Percentiles rank a stretch among this genome's conserved stretches.
phyloP scores from a whole-genome alignment of 2,888 invertebrate genomes.

The Gymnoscelis rufifasciata region DNA sequence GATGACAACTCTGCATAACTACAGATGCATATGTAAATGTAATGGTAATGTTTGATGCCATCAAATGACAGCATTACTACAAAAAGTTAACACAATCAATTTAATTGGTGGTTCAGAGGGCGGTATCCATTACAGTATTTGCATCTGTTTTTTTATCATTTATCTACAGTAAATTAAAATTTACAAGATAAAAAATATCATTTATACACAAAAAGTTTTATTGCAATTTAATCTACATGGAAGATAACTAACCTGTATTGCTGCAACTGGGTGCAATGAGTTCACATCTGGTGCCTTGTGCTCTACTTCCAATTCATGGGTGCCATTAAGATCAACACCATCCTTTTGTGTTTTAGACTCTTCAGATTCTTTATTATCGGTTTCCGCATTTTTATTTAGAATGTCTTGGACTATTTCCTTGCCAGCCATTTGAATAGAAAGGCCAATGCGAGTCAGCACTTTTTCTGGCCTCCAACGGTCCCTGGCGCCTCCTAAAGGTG shows the following conservation, averaged over 20 bases:
- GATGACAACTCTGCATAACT: too few relatives aligned
- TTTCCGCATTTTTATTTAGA: conserved; percentile 54
- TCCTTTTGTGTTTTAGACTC: neutral
- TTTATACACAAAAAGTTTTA: neutral
- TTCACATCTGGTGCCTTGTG: conserved; percentile 48
- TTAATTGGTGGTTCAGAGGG: too few relatives aligned
- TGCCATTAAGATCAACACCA: conserved; percentile 42
- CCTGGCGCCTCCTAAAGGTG: conserved; percentile 80
- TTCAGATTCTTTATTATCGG: conserved; percentile 37
- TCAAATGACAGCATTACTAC: too few relatives aligned
- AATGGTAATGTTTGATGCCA: too few relatives aligned
- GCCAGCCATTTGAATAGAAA: conserved; percentile 89
- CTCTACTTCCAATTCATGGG: conserved; percentile 37
- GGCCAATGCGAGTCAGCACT: conserved; percentile 88
- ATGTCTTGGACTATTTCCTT: conserved; percentile 63
- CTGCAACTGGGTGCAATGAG: conserved; percentile 75
- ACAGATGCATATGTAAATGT: too few relatives aligned
- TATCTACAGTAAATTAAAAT: too few relatives aligned
- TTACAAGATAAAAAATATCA: too few relatives aligned
- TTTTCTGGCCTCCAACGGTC: conserved; percentile 90
- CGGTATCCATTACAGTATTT: too few relatives aligned
- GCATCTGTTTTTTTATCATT: too few relatives aligned
- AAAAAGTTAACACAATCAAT: too few relatives aligned
- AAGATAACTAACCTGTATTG: conserved; percentile 61
- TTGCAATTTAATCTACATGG: too few relatives aligned